A percentile compares a stretch with the other conserved stretches of the same genome.
Evolutionary conservation across 2,888 invertebrate genomes (phyloP).

Genomic region (Hypena proboscidalis): DNA sequence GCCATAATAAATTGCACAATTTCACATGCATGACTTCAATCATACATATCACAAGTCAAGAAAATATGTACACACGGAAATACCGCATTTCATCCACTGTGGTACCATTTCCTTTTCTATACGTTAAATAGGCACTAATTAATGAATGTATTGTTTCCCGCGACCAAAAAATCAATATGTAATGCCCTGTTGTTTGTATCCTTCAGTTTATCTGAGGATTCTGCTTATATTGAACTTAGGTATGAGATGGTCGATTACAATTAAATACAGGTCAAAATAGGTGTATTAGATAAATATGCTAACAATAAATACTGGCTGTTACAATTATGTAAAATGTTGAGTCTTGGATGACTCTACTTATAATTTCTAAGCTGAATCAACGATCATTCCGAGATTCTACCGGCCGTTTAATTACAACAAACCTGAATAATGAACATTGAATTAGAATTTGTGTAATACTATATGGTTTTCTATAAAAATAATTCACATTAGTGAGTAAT

Average conservation of each 20-base stretch:
- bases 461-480: conserved; percentile 38
- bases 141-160: conserved; percentile 49
- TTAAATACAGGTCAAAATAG: neutral
- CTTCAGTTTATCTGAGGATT: conserved; percentile 20
- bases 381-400: conserved; percentile 22
- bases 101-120: conserved; percentile 45
- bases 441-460: conserved; percentile 20
- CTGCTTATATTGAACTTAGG: conserved; percentile 7
- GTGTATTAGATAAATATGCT: neutral
- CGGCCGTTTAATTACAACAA: conserved; percentile 16
- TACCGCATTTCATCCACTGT: conserved; percentile 37
- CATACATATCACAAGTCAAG: conserved; percentile 59
- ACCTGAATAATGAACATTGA: conserved; percentile 19
- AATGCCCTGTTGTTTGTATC: conserved; percentile 52
- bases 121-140: conserved; percentile 61
- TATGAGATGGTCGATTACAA: conserved; percentile 11
- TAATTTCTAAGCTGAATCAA: conserved; percentile 11
- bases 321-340: neutral
- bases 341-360: conserved; percentile 3
- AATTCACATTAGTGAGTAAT: conserved; percentile 35
- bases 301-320: neutral
- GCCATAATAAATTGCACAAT: conserved; percentile 36
- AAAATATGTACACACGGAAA: conserved; percentile 51
- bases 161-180: conserved; percentile 38
- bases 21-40: conserved; percentile 47